These are phyloP conservation scores for Ivindomyrus marchei DNA, from an alignment of 2,113 vertebrate genomes.

Conservation along the genomic window DNA sequence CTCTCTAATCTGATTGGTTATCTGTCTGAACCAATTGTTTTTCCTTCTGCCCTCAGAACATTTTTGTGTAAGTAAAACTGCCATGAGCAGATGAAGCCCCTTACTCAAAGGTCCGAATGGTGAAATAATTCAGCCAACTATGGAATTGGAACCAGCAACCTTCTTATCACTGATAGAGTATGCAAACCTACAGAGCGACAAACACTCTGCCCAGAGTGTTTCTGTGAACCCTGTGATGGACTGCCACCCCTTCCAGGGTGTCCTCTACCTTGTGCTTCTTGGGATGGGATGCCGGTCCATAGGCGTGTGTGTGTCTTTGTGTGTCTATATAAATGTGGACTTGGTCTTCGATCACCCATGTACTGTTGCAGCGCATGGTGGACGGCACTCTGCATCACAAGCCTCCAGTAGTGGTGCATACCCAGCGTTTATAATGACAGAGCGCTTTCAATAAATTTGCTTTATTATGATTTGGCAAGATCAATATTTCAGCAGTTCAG, in stretches of 20 bases:
- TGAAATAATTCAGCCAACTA: not conserved
- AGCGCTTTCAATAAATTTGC: conserved; percentile 64
- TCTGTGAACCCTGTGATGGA: not conserved
- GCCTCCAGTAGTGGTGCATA: conserved; percentile 21
- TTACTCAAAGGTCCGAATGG: not conserved
- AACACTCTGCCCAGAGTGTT: not conserved
- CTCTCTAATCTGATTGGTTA: no score
- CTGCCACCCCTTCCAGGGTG: not conserved
- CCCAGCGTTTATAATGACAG: conserved; percentile 49
- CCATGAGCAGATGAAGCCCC: not conserved
- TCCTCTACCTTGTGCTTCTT: not conserved
- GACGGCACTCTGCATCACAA: conserved; percentile 55
- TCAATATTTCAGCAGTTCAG: conserved; percentile 60
- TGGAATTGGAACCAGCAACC: not conserved
- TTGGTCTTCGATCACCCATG: conserved; percentile 58
- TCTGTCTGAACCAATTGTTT: no score
- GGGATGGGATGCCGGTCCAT: not conserved
- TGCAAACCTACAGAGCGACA: not conserved
- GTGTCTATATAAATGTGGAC: not conserved
- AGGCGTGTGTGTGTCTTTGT: not conserved
- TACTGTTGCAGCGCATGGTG: conserved; percentile 41
- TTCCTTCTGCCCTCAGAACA: no score
- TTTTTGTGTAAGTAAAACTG: no score
- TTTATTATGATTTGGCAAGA: conserved; percentile 68
- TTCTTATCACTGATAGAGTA: not conserved